Evolutionary conservation across 2,113 vertebrate species (phyloP), one percentile per base, ranked within the genome.

Genomic region (Periophthalmus modestus): DNA sequence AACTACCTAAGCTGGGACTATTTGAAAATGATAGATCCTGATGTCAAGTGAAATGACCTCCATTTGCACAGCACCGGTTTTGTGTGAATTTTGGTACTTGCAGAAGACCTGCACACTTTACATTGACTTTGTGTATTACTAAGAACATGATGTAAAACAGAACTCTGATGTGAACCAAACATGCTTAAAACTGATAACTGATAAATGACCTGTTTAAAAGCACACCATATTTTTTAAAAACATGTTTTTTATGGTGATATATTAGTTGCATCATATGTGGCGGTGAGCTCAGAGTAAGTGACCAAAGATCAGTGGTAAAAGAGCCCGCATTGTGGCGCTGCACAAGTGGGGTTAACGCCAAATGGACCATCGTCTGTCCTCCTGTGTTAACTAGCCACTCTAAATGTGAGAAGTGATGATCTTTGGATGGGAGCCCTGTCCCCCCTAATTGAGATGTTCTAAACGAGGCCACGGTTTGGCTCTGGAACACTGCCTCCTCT

Each of bases 381-480:
- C 73, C 73, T 75, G 50, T 48, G 48, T 71, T 73, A 46, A 73
- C 75, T 61, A 79, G 72, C 69, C 65, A 59, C 72, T 55, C 54
- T 78, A 82, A 66, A 79, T 82, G 69, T 81, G 47, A 63, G 85
- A 84, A 86, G 79, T 58, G 67, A 86, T 77, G 69, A 84, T 84
- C 79, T 86, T 71, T 66, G 63, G 68, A 81, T 68, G n/a, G 66
- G 65, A 75, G 78, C 66, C 33, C 6, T 34, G 4, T 71, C 84
- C 85, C 72, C 84, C 9, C n/a, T n/a, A n/a, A n/a, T 57, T n/a
- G 74, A 69, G 79, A 63, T 21, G 77, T 55, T 70, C 14, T 89
- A n/a, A 89, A 90, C 88, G 79, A 90, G 83, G 86, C 71, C 79
- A 69, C 66, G 39, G 16, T 72, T 86, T 76, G 85, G 78, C 84